Evolutionary conservation across 1,140 invertebrate species (phyloP).

Genomic region (Calliopsis andreniformis): DNA sequence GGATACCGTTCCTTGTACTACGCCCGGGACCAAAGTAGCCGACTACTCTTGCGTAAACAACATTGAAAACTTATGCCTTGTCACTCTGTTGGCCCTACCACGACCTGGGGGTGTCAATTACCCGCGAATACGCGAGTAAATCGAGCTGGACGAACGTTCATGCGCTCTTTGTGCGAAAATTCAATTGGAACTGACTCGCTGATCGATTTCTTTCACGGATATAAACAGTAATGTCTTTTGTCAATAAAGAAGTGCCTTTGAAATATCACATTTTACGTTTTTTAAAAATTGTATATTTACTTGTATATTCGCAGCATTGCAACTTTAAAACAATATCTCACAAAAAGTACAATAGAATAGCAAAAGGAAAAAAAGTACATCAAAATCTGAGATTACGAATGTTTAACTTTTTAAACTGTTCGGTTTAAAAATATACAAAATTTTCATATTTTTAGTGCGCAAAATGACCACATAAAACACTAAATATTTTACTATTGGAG

Average conservation of each 20-base stretch:
- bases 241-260: background rate
- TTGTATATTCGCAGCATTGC: too few species aligned
- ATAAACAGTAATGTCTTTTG: background rate
- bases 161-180: background rate
- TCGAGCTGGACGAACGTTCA: background rate
- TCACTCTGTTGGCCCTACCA: background rate
- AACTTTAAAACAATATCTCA: too few species aligned
- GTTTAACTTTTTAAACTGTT: too few species aligned
- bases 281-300: too few species aligned
- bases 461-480: too few species aligned
- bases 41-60: slow-evolving; percentile 46
- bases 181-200: background rate
- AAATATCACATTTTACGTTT: too few species aligned
- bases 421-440: too few species aligned
- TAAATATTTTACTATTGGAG: too few species aligned
- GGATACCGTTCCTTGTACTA: slow-evolving; percentile 6
- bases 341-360: too few species aligned
- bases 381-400: too few species aligned
- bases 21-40: background rate
- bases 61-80: slow-evolving; percentile 39
- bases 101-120: slow-evolving; percentile 1
- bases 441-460: too few species aligned
- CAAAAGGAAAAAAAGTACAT: too few species aligned
- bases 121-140: slow-evolving; percentile 1
- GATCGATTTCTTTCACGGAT: slow-evolving; percentile 20